Conservation (phyloP, 2,113 vertebrate genomes). For the Tilapia sparmanii region DNA sequence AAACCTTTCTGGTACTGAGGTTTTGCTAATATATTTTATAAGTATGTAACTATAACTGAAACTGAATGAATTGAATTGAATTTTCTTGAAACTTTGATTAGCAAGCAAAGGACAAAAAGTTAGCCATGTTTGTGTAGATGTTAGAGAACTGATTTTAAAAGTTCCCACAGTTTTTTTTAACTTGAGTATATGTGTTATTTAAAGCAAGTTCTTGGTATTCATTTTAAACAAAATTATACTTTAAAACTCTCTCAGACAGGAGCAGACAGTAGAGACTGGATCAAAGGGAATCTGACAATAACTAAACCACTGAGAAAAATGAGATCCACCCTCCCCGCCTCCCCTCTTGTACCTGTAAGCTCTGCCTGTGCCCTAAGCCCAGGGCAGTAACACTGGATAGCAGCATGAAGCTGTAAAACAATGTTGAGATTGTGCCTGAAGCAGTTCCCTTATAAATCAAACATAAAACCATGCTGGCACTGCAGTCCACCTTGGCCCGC, state of each 20-base stretch:
- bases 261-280: background rate
- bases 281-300: background rate
- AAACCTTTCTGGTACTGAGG: background rate
- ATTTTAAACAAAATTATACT: background rate
- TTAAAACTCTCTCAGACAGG: background rate
- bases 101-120: background rate
- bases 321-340: background rate
- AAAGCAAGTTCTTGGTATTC: background rate
- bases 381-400: background rate
- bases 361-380: background rate
- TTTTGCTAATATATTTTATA: background rate
- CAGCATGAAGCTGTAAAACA: conserved; percentile 34
- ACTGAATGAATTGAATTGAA: background rate
- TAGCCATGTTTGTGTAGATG: background rate
- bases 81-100: background rate
- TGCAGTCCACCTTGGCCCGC: background rate
- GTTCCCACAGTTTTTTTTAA: background rate
- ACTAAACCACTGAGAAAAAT: background rate
- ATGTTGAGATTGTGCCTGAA: conserved; percentile 17
- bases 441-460: conserved; percentile 48
- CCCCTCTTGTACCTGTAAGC: conserved; percentile 6
- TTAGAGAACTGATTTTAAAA: background rate
- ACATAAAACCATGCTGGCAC: background rate
- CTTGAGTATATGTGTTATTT: background rate
- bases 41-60: background rate